Evolutionary conservation across 2,113 vertebrate genomes (phyloP).

Genomic region (Nansenia antarctica): DNA sequence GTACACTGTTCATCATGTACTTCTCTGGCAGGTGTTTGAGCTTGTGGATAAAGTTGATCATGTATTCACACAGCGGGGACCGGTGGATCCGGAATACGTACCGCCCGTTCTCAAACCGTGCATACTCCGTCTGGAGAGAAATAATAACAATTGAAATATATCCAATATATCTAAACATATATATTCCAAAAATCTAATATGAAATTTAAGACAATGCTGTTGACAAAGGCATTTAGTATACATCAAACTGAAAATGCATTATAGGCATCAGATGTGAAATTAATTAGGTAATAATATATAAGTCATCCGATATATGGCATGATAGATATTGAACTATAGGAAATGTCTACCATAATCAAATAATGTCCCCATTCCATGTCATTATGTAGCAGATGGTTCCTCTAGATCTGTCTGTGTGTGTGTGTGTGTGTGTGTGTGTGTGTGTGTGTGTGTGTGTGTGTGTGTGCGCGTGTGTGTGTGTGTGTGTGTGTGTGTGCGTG

Average conservation of each 20-base stretch:
- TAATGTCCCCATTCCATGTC: constrained; percentile 60
- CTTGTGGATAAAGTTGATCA: constrained; percentile 97
- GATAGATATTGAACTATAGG: constrained; percentile 49
- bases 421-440: constrained; percentile 20
- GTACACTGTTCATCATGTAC: constrained; percentile 97
- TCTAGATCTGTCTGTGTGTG: constrained; percentile 14
- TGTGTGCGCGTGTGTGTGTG: constrained; percentile 50
- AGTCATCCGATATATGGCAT: constrained; percentile 59
- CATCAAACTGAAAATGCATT: constrained; percentile 28
- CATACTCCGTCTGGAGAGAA: constrained; percentile 86
- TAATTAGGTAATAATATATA: constrained; percentile 43
- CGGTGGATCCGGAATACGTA: constrained; percentile 92
- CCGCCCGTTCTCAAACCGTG: constrained; percentile 87
- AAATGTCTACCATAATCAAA: constrained; percentile 67
- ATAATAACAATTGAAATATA: constrained; percentile 14
- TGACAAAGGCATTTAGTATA: not conserved
- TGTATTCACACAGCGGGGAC: constrained; percentile 93
- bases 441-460: not conserved
- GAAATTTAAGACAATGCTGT: not conserved
- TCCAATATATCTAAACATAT: constrained; percentile 3
- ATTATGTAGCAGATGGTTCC: constrained; percentile 59
- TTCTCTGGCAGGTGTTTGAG: constrained; percentile 95
- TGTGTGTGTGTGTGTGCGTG: not conserved
- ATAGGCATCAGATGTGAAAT: constrained; percentile 22
- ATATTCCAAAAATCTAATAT: not conserved